Conservation (phyloP, 2,113 vertebrate species). For the Tachysurus fulvidraco region DNA sequence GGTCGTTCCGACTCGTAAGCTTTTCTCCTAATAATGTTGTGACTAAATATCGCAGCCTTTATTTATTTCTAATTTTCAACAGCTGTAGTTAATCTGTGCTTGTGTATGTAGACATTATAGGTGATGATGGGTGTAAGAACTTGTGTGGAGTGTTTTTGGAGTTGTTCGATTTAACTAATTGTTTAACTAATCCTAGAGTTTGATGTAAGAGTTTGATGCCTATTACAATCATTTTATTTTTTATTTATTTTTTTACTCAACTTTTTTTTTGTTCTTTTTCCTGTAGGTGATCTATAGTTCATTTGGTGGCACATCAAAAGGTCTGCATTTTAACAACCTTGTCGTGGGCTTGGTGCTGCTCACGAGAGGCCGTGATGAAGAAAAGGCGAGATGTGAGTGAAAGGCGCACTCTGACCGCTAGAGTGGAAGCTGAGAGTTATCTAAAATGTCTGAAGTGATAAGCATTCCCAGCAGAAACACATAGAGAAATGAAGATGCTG, state of each 20-base stretch:
- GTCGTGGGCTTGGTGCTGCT: conserved; percentile 86
- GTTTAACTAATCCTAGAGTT: neutral
- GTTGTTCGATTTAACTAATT: too few species aligned
- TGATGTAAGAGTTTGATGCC: neutral
- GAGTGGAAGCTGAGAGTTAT: neutral
- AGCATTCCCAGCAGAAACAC: neutral
- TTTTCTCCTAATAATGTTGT: neutral
- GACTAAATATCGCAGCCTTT: neutral
- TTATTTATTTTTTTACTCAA: neutral
- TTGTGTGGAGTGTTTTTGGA: neutral
- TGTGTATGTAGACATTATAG: neutral
- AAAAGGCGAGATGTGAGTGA: conserved; percentile 85
- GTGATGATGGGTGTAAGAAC: neutral
- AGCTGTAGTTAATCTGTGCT: neutral
- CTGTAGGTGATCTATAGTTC: conserved; percentile 86
- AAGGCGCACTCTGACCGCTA: neutral
- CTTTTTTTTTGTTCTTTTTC: neutral
- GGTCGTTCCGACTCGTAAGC: neutral
- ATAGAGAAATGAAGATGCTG: neutral
- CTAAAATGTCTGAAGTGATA: neutral
- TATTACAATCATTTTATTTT: neutral
- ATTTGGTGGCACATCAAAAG: conserved; percentile 86
- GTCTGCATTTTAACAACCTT: conserved; percentile 86
- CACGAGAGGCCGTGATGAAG: conserved; percentile 85
- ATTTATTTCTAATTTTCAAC: neutral